Base-by-base conservation (phyloP, 2,797 vertebrate genomes). In the Rhinella marina region DNA sequence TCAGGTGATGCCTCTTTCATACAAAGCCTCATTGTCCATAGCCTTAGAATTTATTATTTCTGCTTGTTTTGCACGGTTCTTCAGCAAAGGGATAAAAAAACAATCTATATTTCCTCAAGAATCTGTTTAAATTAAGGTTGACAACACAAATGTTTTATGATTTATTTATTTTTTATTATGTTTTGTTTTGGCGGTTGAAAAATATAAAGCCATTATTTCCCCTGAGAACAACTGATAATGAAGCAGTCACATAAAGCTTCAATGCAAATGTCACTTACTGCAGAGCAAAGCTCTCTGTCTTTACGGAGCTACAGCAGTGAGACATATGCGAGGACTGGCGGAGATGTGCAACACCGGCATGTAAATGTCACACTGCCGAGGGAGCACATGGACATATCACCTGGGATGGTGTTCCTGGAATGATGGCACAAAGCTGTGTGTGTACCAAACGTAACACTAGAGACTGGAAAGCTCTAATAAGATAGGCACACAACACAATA, bases 261-360 rank as follows among this genome's bases (percentile, higher is more conserved):
- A 76, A 88, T 82, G 70, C 83, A 88, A 88, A 88, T 88, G 87
- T 85, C 87, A 88, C 57, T 82, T 79, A 57, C 54, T 61, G 83
- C 56, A 52, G 54, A 81, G 68, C 41, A 62, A 48, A 11, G 84
- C 57, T 29, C 78, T 27, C 0, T 25, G 59, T 84, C 59, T 88
- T 76, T 85, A 86, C 75, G 64, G 57, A 85, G 70, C 54, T 23
- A 23, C 78, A 48, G 79, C 78, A 66, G 76, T 86, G 77, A 85
- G 87, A 86, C 87, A 75, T 82, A 82, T 59, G 87, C 82, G 83
- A 73, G 78, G 32, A 72, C 87, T 81, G 61, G 83, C 87, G 82
- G 64, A 85, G 77, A 85, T 61, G 84, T 82, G 81, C 87, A 81
- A 72, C 75, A 68, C 78, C 48, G 1, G 13, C 78, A 82, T 88